Evolutionary conservation across 2,888 invertebrate genomes (phyloP).

Genomic region (Heliothis peltigera): DNA sequence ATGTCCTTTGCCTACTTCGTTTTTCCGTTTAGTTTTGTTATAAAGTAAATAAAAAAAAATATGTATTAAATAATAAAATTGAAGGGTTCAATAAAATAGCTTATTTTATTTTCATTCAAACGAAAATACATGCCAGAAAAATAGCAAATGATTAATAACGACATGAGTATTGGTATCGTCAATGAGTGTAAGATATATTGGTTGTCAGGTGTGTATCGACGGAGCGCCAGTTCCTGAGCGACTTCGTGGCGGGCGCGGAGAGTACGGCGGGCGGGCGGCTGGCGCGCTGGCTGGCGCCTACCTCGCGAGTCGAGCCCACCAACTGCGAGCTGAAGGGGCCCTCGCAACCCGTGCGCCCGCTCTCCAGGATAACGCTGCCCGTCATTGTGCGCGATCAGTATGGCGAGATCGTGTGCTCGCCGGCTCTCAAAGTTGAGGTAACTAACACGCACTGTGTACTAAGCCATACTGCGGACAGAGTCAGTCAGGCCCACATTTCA

Average conservation of each 20-base stretch:
- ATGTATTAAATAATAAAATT: no score
- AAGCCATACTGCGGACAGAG: no score
- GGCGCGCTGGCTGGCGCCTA: constrained; percentile 98
- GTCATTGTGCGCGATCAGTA: constrained; percentile 97
- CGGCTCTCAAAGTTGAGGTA: constrained; percentile 94
- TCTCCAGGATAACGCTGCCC: constrained; percentile 88
- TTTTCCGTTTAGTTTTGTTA: no score
- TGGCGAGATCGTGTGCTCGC: constrained; percentile 95
- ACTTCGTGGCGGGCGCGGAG: constrained; percentile 96
- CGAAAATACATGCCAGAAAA: no score
- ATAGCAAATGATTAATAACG: no score
- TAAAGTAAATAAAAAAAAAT: no score
- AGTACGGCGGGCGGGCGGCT: constrained; percentile 97
- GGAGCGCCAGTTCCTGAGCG: constrained; percentile 97
- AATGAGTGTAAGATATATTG: constrained; percentile 48
- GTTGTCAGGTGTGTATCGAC: constrained; percentile 94
- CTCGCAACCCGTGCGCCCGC: constrained; percentile 92
- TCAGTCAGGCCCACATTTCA: no score
- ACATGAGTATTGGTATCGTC: no score
- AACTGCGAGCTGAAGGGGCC: constrained; percentile 96
- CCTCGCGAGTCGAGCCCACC: constrained; percentile 96
- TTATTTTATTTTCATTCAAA: no score
- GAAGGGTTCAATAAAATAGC: no score
- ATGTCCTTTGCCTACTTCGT: no score
- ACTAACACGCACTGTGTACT: constrained; percentile 33